These are phyloP conservation scores for Leucoma salicis DNA, from an alignment of 2,888 invertebrate genomes.

Conservation along the genomic window DNA sequence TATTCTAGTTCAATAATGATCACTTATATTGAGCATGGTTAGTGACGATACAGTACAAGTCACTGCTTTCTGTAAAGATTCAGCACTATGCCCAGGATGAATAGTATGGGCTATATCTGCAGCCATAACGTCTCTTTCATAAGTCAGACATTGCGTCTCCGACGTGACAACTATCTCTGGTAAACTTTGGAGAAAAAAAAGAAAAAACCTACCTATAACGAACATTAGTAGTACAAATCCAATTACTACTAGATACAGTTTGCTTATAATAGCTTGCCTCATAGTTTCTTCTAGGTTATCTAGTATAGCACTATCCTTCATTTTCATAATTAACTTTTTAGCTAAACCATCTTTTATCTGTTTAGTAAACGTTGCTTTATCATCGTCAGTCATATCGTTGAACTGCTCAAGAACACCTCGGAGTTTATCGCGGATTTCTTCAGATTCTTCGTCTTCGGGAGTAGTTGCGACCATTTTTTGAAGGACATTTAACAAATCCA, in stretches of 20 bases:
- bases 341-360: constrained; percentile 61
- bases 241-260: constrained; percentile 49
- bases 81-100: no score
- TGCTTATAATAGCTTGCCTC: constrained; percentile 47
- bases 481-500: constrained; percentile 57
- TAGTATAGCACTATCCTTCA: constrained; percentile 49
- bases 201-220: constrained; percentile 48
- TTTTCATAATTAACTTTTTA: constrained; percentile 46
- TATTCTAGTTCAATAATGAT: no score
- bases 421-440: constrained; percentile 51
- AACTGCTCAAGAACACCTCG: constrained; percentile 52
- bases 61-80: no score
- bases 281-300: constrained; percentile 57
- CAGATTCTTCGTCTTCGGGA: constrained; percentile 56
- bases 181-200: no score
- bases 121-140: no score
- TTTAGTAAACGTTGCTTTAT: constrained; percentile 53
- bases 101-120: no score
- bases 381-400: constrained; percentile 50
- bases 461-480: constrained; percentile 55
- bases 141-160: no score
- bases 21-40: no score
- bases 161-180: no score
- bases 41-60: no score
- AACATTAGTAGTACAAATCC: constrained; percentile 52